Evolutionary conservation across 2,888 invertebrate species (phyloP).

Genomic region (Perizoma affinitatum): DNA sequence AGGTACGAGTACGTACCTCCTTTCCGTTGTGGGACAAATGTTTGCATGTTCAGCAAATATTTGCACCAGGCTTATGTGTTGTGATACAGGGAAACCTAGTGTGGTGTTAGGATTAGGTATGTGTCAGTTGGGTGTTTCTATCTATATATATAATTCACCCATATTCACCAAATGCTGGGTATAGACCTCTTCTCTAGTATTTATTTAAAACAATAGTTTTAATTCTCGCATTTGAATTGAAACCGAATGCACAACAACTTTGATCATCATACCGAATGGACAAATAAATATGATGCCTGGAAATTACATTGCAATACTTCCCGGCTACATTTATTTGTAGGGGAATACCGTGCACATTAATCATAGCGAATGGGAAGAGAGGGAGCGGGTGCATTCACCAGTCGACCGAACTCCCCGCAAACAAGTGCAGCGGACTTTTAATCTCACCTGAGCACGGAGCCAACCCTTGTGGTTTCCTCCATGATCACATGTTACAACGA

Average conservation of each 20-base stretch:
- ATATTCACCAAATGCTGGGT: no score
- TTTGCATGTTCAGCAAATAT: no score
- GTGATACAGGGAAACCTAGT: no score
- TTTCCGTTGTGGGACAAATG: no score
- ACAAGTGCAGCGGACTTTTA: constrained; percentile 76
- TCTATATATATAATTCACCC: no score
- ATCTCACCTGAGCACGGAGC: constrained; percentile 66
- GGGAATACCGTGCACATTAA: constrained; percentile 67
- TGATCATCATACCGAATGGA: constrained; percentile 59
- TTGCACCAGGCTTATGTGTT: no score
- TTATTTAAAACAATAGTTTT: constrained; percentile 18
- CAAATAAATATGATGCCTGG: constrained; percentile 67
- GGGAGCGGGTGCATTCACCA: constrained; percentile 63
- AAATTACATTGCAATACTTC: constrained; percentile 65
- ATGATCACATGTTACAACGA: constrained; percentile 49
- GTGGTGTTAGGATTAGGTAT: no score
- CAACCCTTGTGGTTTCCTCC: constrained; percentile 51
- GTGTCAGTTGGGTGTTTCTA: no score
- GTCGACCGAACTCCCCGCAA: constrained; percentile 56
- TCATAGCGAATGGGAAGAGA: constrained; percentile 63
- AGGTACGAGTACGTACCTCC: no score
- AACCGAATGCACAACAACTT: constrained; percentile 46
- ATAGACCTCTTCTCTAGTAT: no score
- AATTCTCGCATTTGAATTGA: constrained; percentile 24
- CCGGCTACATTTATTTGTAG: constrained; percentile 62